Evolutionary conservation across 92 coral and sea anemone genomes (phyloP), one percentile per base, ranked within the genome.

Genomic region (Isaurus tuberculatus): DNA sequence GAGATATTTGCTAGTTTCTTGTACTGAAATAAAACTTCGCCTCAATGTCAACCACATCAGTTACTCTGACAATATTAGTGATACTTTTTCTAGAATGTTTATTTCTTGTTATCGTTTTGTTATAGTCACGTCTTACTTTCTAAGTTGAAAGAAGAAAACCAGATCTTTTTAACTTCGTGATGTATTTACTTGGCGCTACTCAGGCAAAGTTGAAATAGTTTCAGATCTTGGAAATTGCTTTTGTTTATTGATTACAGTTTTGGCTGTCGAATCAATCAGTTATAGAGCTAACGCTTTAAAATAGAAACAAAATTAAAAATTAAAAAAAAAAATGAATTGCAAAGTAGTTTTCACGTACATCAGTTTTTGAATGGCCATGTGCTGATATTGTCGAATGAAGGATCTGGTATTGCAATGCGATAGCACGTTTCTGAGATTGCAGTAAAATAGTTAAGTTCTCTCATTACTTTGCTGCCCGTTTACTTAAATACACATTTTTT

Each of bases 111-210:
- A 20, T 42, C 14, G 48, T 30, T 8, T 22, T 37, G 57, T 13
- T 42, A 11, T n/a, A 15, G 63, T 66, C 72, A 66, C 72, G 72
- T 66, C 32, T 43, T 8, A 32, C 6, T 25, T 2, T 14, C 19
- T 66, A 36, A 66, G 44, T 3, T 66, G 72, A 66, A 32, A 66
- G 72, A 66, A 20, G 32, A 28, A 66, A 66, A 10, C 72, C 72
- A 66, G 72, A 16, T 27, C 43, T 27, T 32, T n/a, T 1, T 15
- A 65, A 65, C 2, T 15, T 65, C 20, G 53, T 46, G 53, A 46
- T 19, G 2, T 8, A 19, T 2, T 9, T 46, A 46, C n/a, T 42
- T 46, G 11, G 53, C 16, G 2, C 16, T 46, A 46, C 14, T 46
- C 53, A 46, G 16, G 17, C 53, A 46, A 8, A 3, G 19, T 46